Conservation (phyloP, 2,888 invertebrate genomes). For the Drosophila anomalata region DNA sequence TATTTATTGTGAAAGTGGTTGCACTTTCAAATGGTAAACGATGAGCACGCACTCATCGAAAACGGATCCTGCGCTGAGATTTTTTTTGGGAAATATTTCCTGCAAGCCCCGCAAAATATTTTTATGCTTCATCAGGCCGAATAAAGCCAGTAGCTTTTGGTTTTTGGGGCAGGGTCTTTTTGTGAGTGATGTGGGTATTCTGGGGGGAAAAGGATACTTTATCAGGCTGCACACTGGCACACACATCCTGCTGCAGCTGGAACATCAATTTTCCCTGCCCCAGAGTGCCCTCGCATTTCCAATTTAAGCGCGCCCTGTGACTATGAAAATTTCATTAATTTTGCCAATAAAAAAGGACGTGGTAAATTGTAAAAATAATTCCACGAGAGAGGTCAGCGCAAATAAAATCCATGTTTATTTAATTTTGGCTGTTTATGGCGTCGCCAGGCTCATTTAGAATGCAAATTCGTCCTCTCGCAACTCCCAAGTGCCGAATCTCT, state of each 20-base stretch:
- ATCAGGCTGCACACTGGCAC: constrained; percentile 9
- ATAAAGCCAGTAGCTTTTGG: constrained; percentile 37
- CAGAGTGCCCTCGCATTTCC: constrained; percentile 38
- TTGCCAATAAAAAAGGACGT: constrained; percentile 27
- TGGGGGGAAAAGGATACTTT: constrained; percentile 9
- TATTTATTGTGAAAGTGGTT: background rate
- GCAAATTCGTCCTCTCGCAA: constrained; percentile 10
- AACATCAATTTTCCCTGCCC: constrained; percentile 5
- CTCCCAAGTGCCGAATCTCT: background rate
- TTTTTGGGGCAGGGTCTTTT: background rate
- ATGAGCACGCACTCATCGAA: constrained; percentile 1
- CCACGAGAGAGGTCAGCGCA: constrained; percentile 11
- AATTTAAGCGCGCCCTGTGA: constrained; percentile 39
- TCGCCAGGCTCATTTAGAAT: constrained; percentile 24
- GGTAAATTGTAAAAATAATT: background rate
- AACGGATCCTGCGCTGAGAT: constrained; percentile 15
- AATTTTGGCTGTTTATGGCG: constrained; percentile 25
- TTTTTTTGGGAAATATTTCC: constrained; percentile 15
- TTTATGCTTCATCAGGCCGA: constrained; percentile 48
- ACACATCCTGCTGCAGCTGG: constrained; percentile 15
- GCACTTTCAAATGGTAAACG: background rate
- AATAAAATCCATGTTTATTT: constrained; percentile 40
- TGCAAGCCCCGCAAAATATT: constrained; percentile 30
- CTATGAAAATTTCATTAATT: constrained; percentile 67
- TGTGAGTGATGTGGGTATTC: background rate